Percentiles rank a stretch among this genome's conserved stretches.
Conservation (phyloP, 2,888 invertebrate genomes). For the Temnothorax ravouxi region DNA sequence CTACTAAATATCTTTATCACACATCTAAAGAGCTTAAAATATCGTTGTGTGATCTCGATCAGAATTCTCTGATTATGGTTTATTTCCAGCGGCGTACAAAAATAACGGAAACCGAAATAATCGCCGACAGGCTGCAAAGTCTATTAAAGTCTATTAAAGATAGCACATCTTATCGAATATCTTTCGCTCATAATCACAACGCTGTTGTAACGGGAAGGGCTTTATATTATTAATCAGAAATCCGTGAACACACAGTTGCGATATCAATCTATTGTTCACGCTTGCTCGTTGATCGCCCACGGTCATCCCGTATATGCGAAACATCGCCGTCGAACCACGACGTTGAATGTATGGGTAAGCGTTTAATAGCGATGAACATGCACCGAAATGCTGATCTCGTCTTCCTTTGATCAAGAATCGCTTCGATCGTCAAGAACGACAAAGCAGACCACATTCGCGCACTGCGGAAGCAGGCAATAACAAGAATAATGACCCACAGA, state of each 20-base stretch:
- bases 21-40: slow-evolving; percentile 1
- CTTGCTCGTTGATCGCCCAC: slow-evolving; percentile 54
- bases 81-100: slow-evolving; percentile 31
- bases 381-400: not conserved
- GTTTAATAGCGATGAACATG: slow-evolving; percentile 12
- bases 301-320: slow-evolving; percentile 24
- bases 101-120: slow-evolving; percentile 49
- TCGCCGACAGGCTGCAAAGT: slow-evolving; percentile 41
- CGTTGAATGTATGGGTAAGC: slow-evolving; percentile 14
- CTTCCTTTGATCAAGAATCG: not conserved
- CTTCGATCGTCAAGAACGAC: no score
- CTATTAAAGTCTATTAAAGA: slow-evolving; percentile 56
- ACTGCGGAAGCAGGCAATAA: not conserved
- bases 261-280: slow-evolving; percentile 60
- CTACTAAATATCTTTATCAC: not conserved
- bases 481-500: not conserved
- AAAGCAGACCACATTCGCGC: not conserved
- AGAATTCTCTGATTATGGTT: slow-evolving; percentile 5
- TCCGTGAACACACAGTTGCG: slow-evolving; percentile 57
- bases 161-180: slow-evolving; percentile 60
- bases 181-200: slow-evolving; percentile 51
- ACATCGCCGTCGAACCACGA: not conserved
- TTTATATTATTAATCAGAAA: slow-evolving; percentile 68
- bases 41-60: not conserved
- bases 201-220: slow-evolving; percentile 41